Base-by-base conservation (phyloP, 2,113 vertebrate species). In the Barbus barbus region DNA sequence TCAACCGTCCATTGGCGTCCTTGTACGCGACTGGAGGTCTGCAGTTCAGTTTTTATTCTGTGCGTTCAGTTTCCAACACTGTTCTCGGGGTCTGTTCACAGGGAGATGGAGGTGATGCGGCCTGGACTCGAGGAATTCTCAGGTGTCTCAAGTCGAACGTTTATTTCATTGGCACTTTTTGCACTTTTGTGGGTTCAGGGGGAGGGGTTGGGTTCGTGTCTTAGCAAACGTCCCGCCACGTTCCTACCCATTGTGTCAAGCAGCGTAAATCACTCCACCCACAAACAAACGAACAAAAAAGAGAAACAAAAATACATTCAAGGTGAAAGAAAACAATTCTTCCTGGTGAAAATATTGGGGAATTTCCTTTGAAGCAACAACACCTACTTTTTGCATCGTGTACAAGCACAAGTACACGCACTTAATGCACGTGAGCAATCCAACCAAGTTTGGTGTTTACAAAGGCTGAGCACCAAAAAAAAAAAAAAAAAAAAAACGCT, bases 91-190 rank as follows among this genome's bases (percentile, higher is more conserved):
- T 51, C 75, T 36, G 9, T 31, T 79, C 31, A 61, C 53, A 28
- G 44, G 56, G 56, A 74, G 33, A 67, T 67, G 56, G 26, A 61
- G 33, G 53, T 58, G 61, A 67, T 38, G 9, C 31, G 41, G 24
- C 26, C 12, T 79, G 74, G 61, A 74, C 44, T 61, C 20, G 18
- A 82, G 76, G 51, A 87, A 82, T 31, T 83, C 88, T 89, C 86
- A 69, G 84, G 87, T 85, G 90, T 89, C 90, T 92, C 89, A 86
- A 90, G 90, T 90, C 87, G 8, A 77, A 92, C 2, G 1, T 56
- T 73, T 69, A 51, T 53, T 65, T 76, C 60, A 82, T 95, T 95
- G 94, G 94, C 94, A 94, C 93, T 93, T 94, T 87, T 91, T 36
- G 90, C 93, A 93, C 92, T 91, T 93, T 88, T 89, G 82, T 14